Conservation (phyloP, 2,888 invertebrate species). For the Phyllotreta striolata region DNA sequence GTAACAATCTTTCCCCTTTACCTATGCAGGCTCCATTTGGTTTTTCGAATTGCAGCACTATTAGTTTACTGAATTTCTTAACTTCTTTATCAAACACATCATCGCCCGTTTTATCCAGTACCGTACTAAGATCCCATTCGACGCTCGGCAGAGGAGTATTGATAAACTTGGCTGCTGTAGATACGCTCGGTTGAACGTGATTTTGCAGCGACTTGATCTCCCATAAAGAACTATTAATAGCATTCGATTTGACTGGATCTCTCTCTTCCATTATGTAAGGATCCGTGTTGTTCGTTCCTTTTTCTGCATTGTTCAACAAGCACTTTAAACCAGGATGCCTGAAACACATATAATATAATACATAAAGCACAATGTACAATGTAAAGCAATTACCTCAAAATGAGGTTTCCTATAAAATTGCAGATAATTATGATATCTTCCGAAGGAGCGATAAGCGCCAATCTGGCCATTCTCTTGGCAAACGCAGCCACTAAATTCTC, state of each 20-base stretch:
- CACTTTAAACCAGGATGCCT: conserved; percentile 85
- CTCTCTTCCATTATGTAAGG: conserved; percentile 86
- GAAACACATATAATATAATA: conserved; percentile 53
- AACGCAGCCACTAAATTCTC: conserved; percentile 92
- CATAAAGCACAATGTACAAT: neutral
- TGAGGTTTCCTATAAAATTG: conserved; percentile 84
- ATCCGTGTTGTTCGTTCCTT: conserved; percentile 69
- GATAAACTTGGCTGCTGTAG: conserved; percentile 76
- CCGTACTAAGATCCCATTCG: conserved; percentile 73
- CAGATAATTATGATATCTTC: conserved; percentile 80
- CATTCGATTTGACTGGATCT: conserved; percentile 80
- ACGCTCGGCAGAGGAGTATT: conserved; percentile 70
- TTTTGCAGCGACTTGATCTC: conserved; percentile 83
- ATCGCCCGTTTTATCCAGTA: conserved; percentile 71
- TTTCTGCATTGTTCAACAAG: conserved; percentile 65
- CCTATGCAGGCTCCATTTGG: conserved; percentile 69
- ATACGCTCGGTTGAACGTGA: conserved; percentile 76
- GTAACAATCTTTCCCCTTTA: conserved; percentile 70
- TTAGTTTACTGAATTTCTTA: conserved; percentile 76
- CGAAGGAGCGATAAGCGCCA: conserved; percentile 84
- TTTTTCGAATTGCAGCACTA: conserved; percentile 78
- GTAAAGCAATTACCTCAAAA: conserved; percentile 62
- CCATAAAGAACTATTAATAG: conserved; percentile 91
- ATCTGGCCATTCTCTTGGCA: conserved; percentile 84
- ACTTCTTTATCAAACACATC: conserved; percentile 81